Percentiles rank a stretch among this genome's conserved stretches.
phyloP scores from a whole-genome alignment of 2,888 invertebrate genomes.

The Pristionchus arcanus region DNA sequence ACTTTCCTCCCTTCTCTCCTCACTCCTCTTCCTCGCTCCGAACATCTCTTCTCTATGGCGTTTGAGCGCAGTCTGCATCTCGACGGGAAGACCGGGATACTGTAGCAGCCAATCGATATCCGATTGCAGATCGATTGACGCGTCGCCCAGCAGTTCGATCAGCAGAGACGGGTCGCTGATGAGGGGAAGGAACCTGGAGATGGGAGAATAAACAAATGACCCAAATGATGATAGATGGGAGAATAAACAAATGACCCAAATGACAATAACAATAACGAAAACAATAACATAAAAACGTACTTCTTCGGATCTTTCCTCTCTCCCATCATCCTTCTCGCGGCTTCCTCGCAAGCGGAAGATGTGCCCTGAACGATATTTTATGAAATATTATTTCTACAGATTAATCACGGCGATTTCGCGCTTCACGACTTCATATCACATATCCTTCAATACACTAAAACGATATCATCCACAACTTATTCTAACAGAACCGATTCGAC shows the following conservation, averaged over 20 bases:
- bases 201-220: background rate
- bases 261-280: background rate
- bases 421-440: background rate
- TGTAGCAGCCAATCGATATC: slow-evolving; percentile 44
- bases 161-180: background rate
- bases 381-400: too few species aligned
- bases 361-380: too few species aligned
- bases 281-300: background rate
- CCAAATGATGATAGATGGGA: background rate
- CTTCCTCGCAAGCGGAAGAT: slow-evolving; percentile 37
- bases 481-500: too few species aligned
- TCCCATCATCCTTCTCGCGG: slow-evolving; percentile 38
- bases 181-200: slow-evolving; percentile 27
- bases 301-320: slow-evolving; percentile 25
- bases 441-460: background rate
- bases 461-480: background rate
- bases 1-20: slow-evolving; percentile 45
- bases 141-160: slow-evolving; percentile 49
- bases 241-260: background rate
- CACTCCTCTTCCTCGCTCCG: slow-evolving; percentile 25
- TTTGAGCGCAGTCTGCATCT: background rate
- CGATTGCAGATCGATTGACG: slow-evolving; percentile 3
- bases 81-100: slow-evolving; percentile 4
- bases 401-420: background rate
- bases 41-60: background rate